These are phyloP conservation scores for Uropsilus gracilis DNA, from an alignment of 2,113 vertebrate species.

Conservation along the genomic window DNA sequence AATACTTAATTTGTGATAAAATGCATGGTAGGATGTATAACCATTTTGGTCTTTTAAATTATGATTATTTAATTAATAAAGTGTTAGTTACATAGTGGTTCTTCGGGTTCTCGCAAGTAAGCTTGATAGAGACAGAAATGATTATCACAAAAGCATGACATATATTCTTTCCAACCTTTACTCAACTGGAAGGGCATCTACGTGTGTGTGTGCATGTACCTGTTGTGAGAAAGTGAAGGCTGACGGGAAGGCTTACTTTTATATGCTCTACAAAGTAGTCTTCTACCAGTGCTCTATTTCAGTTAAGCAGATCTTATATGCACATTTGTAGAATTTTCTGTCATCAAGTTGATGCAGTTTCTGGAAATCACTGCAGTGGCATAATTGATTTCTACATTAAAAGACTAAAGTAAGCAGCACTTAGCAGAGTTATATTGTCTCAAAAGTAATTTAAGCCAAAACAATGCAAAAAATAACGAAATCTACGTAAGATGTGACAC, in stretches of 20 bases:
- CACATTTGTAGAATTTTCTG: neutral
- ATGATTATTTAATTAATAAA: neutral
- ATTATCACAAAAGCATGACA: neutral
- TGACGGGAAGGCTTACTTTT: neutral
- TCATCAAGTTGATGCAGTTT: neutral
- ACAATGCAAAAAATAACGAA: neutral
- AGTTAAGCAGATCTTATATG: neutral
- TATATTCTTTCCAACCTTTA: neutral
- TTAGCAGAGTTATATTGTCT: neutral
- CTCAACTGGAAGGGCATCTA: too few species aligned
- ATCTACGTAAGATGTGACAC: neutral
- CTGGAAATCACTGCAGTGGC: neutral
- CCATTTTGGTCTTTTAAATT: constrained; percentile 8
- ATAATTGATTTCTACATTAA: neutral
- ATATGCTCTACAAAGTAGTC: neutral
- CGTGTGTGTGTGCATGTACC: neutral
- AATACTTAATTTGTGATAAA: neutral
- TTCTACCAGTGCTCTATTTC: neutral
- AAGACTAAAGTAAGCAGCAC: neutral
- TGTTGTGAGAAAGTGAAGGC: neutral
- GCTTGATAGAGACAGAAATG: neutral
- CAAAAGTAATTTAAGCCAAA: neutral
- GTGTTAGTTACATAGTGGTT: neutral
- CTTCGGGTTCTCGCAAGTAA: neutral
- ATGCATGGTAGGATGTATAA: neutral